Percentiles rank a stretch among this genome's conserved stretches.
Conservation (phyloP, 2,888 invertebrate species). For the Anthrax anthrax region DNA sequence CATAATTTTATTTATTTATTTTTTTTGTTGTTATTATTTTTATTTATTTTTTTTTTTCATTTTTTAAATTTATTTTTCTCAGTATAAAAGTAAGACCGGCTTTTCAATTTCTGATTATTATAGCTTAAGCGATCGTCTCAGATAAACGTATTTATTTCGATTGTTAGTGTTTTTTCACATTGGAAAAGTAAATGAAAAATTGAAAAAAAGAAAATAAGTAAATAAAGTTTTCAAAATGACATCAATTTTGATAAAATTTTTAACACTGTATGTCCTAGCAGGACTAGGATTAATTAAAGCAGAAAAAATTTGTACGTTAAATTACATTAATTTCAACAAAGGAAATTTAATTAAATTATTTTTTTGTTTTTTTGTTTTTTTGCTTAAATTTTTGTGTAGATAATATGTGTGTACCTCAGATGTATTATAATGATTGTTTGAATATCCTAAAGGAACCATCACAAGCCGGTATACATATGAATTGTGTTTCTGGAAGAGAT, state of each 20-base stretch:
- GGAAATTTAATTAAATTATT: too few species aligned
- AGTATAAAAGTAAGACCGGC: neutral
- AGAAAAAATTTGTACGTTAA: slow-evolving; percentile 2
- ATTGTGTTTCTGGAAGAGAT: slow-evolving; percentile 58
- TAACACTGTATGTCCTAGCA: neutral
- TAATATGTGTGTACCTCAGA: slow-evolving; percentile 60
- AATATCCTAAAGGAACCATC: slow-evolving; percentile 35
- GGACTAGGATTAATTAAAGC: neutral
- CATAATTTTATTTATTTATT: too few species aligned
- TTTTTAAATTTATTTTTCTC: too few species aligned
- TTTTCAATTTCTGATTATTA: neutral
- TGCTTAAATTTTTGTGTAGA: slow-evolving; percentile 33
- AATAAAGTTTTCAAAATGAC: neutral
- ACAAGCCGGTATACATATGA: slow-evolving; percentile 40
- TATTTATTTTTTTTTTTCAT: too few species aligned
- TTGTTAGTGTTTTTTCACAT: too few species aligned
- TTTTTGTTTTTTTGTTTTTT: neutral
- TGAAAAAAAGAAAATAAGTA: too few species aligned
- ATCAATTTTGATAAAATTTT: neutral
- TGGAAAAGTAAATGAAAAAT: too few species aligned
- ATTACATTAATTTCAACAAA: too few species aligned
- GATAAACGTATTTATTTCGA: too few species aligned
- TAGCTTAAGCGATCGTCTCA: neutral
- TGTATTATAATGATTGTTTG: slow-evolving; percentile 46
- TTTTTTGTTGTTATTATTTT: too few species aligned